Conservation (phyloP, 2,797 vertebrate species). For the Enoplosus armatus region DNA sequence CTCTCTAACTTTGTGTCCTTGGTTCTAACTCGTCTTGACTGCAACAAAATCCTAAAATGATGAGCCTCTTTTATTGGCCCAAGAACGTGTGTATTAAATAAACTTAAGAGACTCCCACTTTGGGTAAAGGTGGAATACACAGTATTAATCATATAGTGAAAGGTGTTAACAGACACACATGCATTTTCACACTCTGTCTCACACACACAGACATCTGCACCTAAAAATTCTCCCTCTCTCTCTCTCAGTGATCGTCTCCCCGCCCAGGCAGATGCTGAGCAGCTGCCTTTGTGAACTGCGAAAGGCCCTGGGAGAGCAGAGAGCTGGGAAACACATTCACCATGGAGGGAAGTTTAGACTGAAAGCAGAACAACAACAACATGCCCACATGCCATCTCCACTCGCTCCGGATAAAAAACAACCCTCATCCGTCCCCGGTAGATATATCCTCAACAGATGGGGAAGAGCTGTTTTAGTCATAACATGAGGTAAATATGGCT, state of each 20-base stretch:
- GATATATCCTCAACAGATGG: constrained; percentile 59
- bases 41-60: background rate
- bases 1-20: background rate
- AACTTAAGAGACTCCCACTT: constrained; percentile 3
- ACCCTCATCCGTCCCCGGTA: constrained; percentile 36
- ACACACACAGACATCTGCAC: background rate
- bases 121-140: constrained; percentile 8
- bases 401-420: constrained; percentile 45
- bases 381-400: constrained; percentile 44
- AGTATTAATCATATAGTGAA: constrained; percentile 19
- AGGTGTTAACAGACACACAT: constrained; percentile 13
- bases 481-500: constrained; percentile 31
- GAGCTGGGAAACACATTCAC: constrained; percentile 46
- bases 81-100: background rate
- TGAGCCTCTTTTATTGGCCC: background rate
- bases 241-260: constrained; percentile 29
- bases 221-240: constrained; percentile 3
- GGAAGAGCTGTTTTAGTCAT: constrained; percentile 16
- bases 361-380: constrained; percentile 56
- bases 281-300: constrained; percentile 65
- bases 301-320: constrained; percentile 51
- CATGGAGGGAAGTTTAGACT: constrained; percentile 50
- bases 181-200: background rate
- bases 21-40: background rate
- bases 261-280: constrained; percentile 57